Evolutionary conservation across 2,113 vertebrate genomes (phyloP).

Genomic region (Orthochromis malagaraziensis): DNA sequence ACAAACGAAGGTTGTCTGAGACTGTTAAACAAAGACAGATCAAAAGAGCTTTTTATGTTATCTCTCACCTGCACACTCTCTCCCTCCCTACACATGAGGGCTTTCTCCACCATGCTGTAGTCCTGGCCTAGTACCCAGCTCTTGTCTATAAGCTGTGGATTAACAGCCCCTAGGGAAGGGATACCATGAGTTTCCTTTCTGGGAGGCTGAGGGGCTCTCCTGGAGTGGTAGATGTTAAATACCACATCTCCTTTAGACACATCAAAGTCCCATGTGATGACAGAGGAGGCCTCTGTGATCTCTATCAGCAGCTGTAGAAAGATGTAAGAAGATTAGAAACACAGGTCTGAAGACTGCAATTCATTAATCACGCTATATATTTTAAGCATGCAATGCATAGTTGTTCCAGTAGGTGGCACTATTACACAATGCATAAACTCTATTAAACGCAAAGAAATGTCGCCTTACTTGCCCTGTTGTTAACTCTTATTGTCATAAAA

Average conservation of each 20-base stretch:
- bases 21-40: neutral
- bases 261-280: slow-evolving; percentile 98
- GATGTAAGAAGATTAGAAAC: neutral
- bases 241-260: slow-evolving; percentile 91
- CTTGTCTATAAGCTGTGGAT: slow-evolving; percentile 84
- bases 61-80: slow-evolving; percentile 90
- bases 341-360: neutral
- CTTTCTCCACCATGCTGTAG: slow-evolving; percentile 92
- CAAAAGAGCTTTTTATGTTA: neutral
- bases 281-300: slow-evolving; percentile 86
- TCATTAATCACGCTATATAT: neutral
- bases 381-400: neutral
- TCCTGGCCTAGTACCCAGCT: slow-evolving; percentile 86
- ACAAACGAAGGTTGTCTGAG: neutral
- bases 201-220: slow-evolving; percentile 78
- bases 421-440: neutral
- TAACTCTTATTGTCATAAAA: neutral
- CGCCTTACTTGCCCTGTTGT: neutral
- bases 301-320: slow-evolving; percentile 82
- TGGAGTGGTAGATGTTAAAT: slow-evolving; percentile 94
- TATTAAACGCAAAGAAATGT: neutral
- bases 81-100: slow-evolving; percentile 86
- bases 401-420: slow-evolving; percentile 24
- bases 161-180: slow-evolving; percentile 78
- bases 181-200: slow-evolving; percentile 86